phyloP scores from a whole-genome alignment of 2,888 invertebrate species.

The Drosophila niveifrons region DNA sequence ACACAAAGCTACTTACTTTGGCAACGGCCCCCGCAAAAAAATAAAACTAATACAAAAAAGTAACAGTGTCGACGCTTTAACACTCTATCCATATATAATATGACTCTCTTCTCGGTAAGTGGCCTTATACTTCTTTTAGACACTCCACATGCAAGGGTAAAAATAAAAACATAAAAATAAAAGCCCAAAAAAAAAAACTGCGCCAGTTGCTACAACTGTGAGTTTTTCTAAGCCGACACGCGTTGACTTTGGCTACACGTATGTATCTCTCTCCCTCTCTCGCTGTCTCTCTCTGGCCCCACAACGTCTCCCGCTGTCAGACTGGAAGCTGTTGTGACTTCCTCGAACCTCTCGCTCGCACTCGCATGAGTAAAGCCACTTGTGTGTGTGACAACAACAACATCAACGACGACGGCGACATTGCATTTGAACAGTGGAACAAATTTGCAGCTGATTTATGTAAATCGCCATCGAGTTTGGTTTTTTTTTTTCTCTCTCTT shows the following conservation, averaged over 20 bases:
- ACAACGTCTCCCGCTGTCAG: constrained; percentile 30
- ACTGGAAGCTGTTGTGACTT: constrained; percentile 75
- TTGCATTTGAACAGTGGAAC: constrained; percentile 80
- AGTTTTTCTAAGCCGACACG: constrained; percentile 78
- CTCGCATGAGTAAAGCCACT: constrained; percentile 16
- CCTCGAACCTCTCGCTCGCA: constrained; percentile 76
- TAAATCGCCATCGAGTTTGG: constrained; percentile 64
- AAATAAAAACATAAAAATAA: constrained; percentile 20
- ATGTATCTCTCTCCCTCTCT: constrained; percentile 4
- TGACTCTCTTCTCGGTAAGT: not conserved
- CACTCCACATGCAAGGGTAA: not conserved
- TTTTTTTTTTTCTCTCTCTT: constrained; percentile 7
- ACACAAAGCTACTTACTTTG: constrained; percentile 76
- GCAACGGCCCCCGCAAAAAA: constrained; percentile 70
- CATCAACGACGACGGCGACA: constrained; percentile 53
- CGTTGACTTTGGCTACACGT: constrained; percentile 72
- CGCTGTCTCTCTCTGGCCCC: not conserved
- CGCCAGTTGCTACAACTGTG: constrained; percentile 56
- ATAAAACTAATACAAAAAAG: constrained; percentile 61
- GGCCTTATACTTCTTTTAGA: not conserved
- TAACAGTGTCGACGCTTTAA: constrained; percentile 7
- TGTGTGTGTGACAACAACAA: constrained; percentile 3
- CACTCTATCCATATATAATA: constrained; percentile 1
- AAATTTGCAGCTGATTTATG: constrained; percentile 80
- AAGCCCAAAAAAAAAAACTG: constrained; percentile 41